Conservation (phyloP, 2,797 vertebrate species). For the Picus viridis region DNA sequence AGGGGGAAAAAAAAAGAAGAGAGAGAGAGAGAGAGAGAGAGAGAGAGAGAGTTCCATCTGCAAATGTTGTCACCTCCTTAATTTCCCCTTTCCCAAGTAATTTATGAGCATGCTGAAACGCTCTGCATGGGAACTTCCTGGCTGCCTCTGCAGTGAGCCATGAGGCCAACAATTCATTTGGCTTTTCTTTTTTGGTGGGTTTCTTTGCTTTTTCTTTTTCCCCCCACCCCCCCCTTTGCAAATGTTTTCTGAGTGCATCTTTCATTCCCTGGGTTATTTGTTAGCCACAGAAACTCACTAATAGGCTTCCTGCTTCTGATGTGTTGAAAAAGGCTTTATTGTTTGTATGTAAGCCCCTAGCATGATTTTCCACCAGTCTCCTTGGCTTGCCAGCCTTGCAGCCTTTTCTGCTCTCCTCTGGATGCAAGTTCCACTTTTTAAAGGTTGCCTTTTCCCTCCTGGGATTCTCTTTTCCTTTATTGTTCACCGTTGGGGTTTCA, state of each 20-base stretch:
- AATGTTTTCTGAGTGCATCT: constrained; percentile 17
- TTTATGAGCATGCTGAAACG: background rate
- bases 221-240: background rate
- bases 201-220: background rate
- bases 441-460: constrained; percentile 6
- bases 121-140: constrained; percentile 21
- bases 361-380: background rate
- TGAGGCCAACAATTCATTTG: constrained; percentile 8
- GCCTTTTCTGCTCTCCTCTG: background rate
- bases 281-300: constrained; percentile 32
- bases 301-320: constrained; percentile 12
- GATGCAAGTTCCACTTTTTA: background rate
- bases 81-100: background rate
- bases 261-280: constrained; percentile 23
- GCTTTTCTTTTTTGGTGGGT: background rate
- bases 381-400: background rate
- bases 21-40: no score
- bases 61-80: constrained; percentile 11
- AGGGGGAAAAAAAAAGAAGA: no score
- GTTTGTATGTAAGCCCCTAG: background rate
- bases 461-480: background rate
- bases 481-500: background rate
- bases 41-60: constrained; percentile 1
- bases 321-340: constrained; percentile 47
- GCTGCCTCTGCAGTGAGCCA: background rate